phyloP scores from a whole-genome alignment of 1,140 invertebrate species.

The Ptiloglossa arizonensis region DNA sequence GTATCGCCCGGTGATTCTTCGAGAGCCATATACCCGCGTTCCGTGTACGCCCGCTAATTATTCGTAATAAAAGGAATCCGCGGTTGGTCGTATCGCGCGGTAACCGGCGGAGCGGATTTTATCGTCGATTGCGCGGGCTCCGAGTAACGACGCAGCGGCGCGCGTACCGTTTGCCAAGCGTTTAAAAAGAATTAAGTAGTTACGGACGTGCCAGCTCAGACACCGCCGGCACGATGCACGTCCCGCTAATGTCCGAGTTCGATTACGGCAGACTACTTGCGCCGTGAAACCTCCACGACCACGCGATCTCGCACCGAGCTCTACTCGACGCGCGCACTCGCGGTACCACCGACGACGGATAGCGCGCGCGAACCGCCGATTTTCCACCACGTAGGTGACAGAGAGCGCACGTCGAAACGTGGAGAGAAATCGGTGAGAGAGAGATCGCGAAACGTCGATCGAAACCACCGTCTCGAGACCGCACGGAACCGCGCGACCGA shows the following conservation, averaged over 20 bases:
- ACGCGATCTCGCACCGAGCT: no score
- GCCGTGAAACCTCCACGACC: neutral
- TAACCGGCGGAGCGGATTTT: constrained; percentile 2
- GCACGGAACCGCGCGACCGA: constrained; percentile 22
- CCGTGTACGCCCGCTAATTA: constrained; percentile 6
- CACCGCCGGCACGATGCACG: constrained; percentile 22
- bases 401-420: no score
- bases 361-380: no score
- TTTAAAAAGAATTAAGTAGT: constrained; percentile 55
- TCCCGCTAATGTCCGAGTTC: constrained; percentile 47
- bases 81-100: neutral
- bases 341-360: no score
- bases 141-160: neutral
- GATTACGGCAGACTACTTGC: constrained; percentile 49
- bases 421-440: no score
- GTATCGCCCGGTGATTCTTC: neutral
- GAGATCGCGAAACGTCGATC: no score
- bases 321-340: no score
- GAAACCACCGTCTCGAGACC: neutral
- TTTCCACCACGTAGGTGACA: no score
- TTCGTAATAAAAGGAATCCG: constrained; percentile 13
- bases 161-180: neutral
- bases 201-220: constrained; percentile 37
- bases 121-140: neutral
- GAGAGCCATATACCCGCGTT: neutral